phyloP scores from a whole-genome alignment of 2,113 vertebrate species.

The Myrmecobius fasciatus region DNA sequence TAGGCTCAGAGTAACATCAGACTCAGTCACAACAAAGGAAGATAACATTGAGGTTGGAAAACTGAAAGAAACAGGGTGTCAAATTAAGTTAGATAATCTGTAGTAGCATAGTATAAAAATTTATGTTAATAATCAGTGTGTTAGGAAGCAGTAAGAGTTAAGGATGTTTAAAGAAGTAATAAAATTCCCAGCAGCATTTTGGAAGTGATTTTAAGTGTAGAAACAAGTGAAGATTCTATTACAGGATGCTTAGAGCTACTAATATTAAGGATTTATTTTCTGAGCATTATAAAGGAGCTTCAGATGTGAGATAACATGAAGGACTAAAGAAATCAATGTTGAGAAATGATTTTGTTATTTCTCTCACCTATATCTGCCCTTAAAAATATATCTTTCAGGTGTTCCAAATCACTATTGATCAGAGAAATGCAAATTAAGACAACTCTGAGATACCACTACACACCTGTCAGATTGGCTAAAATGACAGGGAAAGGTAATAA shows the following conservation, averaged over 20 bases:
- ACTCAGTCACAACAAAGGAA: neutral
- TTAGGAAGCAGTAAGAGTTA: neutral
- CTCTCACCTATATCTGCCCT: neutral
- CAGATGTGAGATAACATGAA: neutral
- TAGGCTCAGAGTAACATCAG: neutral
- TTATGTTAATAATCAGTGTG: neutral
- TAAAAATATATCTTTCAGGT: neutral
- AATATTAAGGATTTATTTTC: slow-evolving; percentile 35
- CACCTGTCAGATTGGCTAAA: too few species aligned
- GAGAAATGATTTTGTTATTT: neutral
- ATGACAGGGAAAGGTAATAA: too few species aligned
- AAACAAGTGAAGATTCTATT: neutral
- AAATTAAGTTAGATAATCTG: neutral
- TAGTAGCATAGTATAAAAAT: neutral
- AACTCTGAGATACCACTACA: too few species aligned
- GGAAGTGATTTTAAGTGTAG: slow-evolving; percentile 4
- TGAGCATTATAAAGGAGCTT: slow-evolving; percentile 17
- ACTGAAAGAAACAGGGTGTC: neutral
- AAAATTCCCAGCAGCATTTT: slow-evolving; percentile 24
- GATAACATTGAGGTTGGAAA: neutral
- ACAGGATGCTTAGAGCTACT: slow-evolving; percentile 14
- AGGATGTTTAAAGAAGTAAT: neutral
- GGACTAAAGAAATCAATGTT: neutral
- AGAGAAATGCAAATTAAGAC: too few species aligned
- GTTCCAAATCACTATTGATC: too few species aligned